A percentile compares a stretch with the other conserved stretches of the same genome.
These are phyloP conservation scores for Salvator merianae DNA, from an alignment of 2,113 vertebrate genomes.

Conservation along the genomic window DNA sequence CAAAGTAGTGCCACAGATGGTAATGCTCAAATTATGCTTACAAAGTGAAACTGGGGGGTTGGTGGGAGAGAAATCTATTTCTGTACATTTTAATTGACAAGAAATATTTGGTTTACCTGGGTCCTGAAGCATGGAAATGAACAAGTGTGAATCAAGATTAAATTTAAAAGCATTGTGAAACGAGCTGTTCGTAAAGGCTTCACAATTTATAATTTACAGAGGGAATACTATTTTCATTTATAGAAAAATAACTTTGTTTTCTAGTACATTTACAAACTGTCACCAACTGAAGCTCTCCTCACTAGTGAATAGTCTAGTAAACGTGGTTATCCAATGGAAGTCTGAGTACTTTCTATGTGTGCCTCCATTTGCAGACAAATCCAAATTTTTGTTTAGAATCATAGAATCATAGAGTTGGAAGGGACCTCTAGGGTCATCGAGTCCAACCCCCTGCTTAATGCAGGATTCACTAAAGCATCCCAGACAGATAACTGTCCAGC, in stretches of 20 bases:
- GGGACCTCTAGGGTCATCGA: too few species aligned
- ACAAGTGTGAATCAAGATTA: slow-evolving; percentile 32
- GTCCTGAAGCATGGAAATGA: slow-evolving; percentile 44
- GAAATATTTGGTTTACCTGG: slow-evolving; percentile 44
- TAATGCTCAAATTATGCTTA: slow-evolving; percentile 49
- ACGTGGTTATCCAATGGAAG: not conserved
- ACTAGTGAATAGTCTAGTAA: not conserved
- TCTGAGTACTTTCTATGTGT: not conserved
- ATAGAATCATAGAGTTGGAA: too few species aligned
- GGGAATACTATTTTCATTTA: not conserved
- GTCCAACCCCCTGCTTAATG: too few species aligned
- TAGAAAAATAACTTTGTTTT: not conserved
- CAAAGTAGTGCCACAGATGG: slow-evolving; percentile 56
- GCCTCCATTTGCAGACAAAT: not conserved
- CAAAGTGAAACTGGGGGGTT: slow-evolving; percentile 36
- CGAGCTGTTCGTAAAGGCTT: slow-evolving; percentile 17
- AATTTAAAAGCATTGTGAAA: slow-evolving; percentile 53
- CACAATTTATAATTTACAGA: slow-evolving; percentile 49
- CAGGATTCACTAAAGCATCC: too few species aligned
- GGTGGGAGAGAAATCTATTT: slow-evolving; percentile 36
- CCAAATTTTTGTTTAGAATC: not conserved
- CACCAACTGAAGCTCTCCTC: not conserved
- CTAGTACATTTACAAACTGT: not conserved
- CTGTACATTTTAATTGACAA: slow-evolving; percentile 53
- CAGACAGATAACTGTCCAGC: too few species aligned